These are phyloP conservation scores for Podarcis lilfordi DNA, from an alignment of 2,797 vertebrate species.

Conservation along the genomic window DNA sequence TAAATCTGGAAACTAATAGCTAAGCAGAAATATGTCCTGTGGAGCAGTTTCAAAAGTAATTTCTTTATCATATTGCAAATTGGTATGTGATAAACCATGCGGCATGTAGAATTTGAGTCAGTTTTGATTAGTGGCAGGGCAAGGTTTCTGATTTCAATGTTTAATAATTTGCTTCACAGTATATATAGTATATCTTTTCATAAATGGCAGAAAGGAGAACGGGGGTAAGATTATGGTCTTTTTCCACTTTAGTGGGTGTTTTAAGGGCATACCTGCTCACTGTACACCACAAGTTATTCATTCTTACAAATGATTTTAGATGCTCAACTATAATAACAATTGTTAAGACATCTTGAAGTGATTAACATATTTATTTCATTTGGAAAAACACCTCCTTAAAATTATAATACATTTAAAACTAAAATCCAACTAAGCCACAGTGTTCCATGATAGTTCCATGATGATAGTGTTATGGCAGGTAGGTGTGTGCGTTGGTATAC, in stretches of 20 bases:
- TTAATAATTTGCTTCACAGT: not conserved
- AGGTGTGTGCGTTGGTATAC: no score
- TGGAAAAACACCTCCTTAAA: not conserved
- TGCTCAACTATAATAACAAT: not conserved
- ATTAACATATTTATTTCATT: not conserved
- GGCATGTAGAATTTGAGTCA: not conserved
- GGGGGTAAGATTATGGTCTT: not conserved
- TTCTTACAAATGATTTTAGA: not conserved
- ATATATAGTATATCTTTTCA: conserved; percentile 3
- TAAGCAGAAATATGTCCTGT: conserved; percentile 20
- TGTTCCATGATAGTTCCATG: not conserved
- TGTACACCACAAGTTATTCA: not conserved
- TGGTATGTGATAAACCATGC: not conserved
- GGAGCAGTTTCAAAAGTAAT: conserved; percentile 27
- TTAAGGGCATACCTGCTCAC: not conserved
- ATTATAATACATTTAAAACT: not conserved
- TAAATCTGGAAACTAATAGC: conserved; percentile 3
- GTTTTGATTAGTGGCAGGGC: not conserved
- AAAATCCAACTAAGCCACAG: not conserved
- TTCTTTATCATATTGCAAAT: conserved; percentile 13
- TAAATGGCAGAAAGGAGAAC: conserved; percentile 15
- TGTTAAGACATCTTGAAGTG: not conserved
- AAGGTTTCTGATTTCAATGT: not conserved
- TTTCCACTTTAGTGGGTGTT: not conserved
- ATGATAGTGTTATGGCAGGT: not conserved